Evolutionary conservation across 2,797 vertebrate genomes (phyloP), one percentile per base, ranked within the genome.

Genomic region (Chaetodon trifasciatus): DNA sequence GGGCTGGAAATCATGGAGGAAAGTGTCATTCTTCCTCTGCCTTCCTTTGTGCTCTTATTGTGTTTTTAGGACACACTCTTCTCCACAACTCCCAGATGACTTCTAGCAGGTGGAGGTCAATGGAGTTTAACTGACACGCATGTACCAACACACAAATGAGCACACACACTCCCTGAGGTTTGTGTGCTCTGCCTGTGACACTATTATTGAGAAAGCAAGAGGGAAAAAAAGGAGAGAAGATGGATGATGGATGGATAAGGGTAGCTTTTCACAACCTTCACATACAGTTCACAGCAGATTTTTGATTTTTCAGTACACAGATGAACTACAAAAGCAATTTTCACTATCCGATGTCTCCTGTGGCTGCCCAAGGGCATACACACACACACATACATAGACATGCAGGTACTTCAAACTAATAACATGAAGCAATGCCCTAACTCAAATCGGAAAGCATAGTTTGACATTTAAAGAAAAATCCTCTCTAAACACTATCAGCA

Each of bases 81-180:
- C 79, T 72, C 35, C n/a, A 40, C 35, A 42, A 19, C 28, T 81
- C 67, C 72, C 71, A 60, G n/a, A 62, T 70, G 85, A 76, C 62
- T 63, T 53, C n/a, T 11, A 28, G 65, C 65, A 78, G 35, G 6
- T 71, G 50, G 71, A 90, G 76, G 85, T 88, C 84, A 90, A 85
- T 82, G 74, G 82, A 73, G 61, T 85, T 70, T 80, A 87, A 91
- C 70, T 70, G 53, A 82, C 76, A 79, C 49, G 13, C 53, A 77
- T 70, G 57, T 67, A 70, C 24, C 24, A 61, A 76, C 42, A 70
- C 46, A 79, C n/a, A 74, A 23, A 57, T 24, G 8, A 32, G 16
- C 35, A 52, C 53, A 67, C 57, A 23, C 64, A 28, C 49, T 83
- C 73, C 71, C 76, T 9, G n/a, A 62, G 63, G 85, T 67, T 63